Percentiles rank a stretch among this genome's conserved stretches.
Conservation (phyloP, 2,888 invertebrate species). For the Stenolophus ochropezus region DNA sequence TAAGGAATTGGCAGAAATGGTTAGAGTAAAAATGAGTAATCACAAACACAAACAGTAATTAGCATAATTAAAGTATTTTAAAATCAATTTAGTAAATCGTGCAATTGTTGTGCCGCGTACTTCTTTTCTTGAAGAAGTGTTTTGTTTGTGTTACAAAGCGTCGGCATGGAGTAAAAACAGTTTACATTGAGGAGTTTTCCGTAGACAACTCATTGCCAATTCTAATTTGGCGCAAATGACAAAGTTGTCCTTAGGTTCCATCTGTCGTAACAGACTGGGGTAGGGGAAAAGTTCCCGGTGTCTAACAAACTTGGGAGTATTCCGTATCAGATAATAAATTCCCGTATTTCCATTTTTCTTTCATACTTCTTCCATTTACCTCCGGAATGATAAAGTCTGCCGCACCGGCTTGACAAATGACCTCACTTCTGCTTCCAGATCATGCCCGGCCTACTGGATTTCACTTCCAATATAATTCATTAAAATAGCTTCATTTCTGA, state of each 20-base stretch:
- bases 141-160: neutral
- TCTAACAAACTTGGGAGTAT: conserved; percentile 43
- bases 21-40: too few species aligned
- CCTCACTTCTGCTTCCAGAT: conserved; percentile 58
- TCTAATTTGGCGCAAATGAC: conserved; percentile 49
- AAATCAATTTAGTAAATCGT: neutral
- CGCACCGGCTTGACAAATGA: conserved; percentile 57
- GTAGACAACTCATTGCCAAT: conserved; percentile 49
- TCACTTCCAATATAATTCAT: conserved; percentile 60
- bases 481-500: conserved; percentile 61
- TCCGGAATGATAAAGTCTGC: conserved; percentile 52
- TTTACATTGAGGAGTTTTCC: conserved; percentile 26
- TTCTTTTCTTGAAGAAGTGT: neutral
- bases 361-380: conserved; percentile 55
- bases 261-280: neutral
- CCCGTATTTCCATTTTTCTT: conserved; percentile 59
- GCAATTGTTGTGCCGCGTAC: neutral
- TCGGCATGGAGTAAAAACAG: conserved; percentile 1
- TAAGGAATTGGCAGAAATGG: too few species aligned
- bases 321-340: conserved; percentile 58
- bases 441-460: conserved; percentile 54
- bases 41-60: too few species aligned
- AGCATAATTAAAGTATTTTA: too few species aligned
- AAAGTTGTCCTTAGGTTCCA: conserved; percentile 25
- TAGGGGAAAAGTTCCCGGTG: conserved; percentile 12